Conservation (phyloP, 1,140 invertebrate genomes). For the Chymomyza costata region DNA sequence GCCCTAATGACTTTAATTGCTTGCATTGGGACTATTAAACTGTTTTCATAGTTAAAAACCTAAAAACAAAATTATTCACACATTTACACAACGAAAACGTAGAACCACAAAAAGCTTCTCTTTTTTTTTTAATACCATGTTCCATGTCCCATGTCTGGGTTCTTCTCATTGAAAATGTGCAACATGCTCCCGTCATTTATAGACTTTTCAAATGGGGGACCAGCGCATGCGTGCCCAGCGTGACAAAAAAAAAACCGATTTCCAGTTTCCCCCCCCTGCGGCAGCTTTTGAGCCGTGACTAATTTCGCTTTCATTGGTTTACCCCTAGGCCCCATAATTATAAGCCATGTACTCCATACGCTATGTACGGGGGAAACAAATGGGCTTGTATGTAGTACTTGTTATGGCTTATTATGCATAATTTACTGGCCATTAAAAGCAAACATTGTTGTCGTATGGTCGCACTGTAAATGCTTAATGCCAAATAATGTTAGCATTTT, state of each 20-base stretch:
- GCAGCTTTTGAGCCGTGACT: conserved; percentile 25
- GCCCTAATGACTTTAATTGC: conserved; percentile 54
- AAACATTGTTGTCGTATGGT: no score
- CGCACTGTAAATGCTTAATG: conserved; percentile 30
- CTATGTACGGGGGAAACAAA: conserved; percentile 11
- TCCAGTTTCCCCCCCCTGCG: no score
- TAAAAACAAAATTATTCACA: conserved; percentile 44
- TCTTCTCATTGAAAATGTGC: conserved; percentile 13
- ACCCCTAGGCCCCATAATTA: no score
- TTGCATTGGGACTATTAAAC: conserved; percentile 54
- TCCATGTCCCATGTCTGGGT: no score
- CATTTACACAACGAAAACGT: conserved; percentile 22
- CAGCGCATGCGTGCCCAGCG: conserved; percentile 38
- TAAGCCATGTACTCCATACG: no score
- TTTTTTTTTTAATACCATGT: no score
- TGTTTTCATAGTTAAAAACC: conserved; percentile 9
- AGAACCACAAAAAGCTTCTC: conserved; percentile 1
- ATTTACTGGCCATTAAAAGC: conserved; percentile 40
- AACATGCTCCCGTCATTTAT: conserved; percentile 2
- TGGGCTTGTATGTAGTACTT: conserved; percentile 30
- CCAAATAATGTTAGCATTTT: conserved; percentile 9
- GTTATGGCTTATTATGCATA: conserved; percentile 38
- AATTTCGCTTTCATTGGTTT: conserved; percentile 41
- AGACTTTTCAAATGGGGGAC: conserved; percentile 21
- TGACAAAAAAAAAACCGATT: no score